Evolutionary conservation across 2,888 invertebrate species (phyloP).

Genomic region (Labia minor): DNA sequence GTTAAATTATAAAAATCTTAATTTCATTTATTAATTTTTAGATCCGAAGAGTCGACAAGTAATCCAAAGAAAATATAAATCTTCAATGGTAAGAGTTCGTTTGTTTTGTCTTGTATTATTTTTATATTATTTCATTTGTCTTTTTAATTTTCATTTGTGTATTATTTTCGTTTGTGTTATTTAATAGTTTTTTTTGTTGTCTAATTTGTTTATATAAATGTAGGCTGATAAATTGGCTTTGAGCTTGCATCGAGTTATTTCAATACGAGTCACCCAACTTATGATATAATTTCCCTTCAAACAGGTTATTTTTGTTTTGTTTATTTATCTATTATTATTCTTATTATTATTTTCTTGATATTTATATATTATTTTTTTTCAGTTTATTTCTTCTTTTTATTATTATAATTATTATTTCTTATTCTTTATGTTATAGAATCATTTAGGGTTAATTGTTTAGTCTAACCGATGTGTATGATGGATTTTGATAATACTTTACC

Average conservation of each 20-base stretch:
- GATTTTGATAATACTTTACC: no score
- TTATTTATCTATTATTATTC: slow-evolving; percentile 19
- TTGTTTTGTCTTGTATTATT: slow-evolving; percentile 4
- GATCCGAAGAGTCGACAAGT: slow-evolving; percentile 97
- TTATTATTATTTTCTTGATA: no score
- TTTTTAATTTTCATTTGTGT: slow-evolving; percentile 23
- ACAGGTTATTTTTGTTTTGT: slow-evolving; percentile 30
- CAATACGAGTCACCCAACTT: slow-evolving; percentile 51
- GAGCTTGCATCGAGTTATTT: slow-evolving; percentile 68
- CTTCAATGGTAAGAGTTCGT: slow-evolving; percentile 76
- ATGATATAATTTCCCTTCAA: slow-evolving; percentile 30
- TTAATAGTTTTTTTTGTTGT: slow-evolving; percentile 22
- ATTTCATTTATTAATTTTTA: slow-evolving; percentile 47
- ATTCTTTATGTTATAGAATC: no score
- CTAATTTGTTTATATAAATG: slow-evolving; percentile 26
- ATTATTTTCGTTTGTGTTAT: slow-evolving; percentile 19
- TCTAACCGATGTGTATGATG: no score
- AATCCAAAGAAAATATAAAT: slow-evolving; percentile 93
- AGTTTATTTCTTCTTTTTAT: slow-evolving; percentile 23
- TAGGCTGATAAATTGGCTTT: slow-evolving; percentile 67
- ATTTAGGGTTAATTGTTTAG: no score
- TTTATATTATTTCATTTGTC: slow-evolving; percentile 16
- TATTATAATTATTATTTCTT: not conserved
- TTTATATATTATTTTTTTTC: slow-evolving; percentile 4
- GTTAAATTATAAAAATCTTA: no score